phyloP scores from a whole-genome alignment of 2,888 invertebrate genomes.

The Hecatera dysodea region DNA sequence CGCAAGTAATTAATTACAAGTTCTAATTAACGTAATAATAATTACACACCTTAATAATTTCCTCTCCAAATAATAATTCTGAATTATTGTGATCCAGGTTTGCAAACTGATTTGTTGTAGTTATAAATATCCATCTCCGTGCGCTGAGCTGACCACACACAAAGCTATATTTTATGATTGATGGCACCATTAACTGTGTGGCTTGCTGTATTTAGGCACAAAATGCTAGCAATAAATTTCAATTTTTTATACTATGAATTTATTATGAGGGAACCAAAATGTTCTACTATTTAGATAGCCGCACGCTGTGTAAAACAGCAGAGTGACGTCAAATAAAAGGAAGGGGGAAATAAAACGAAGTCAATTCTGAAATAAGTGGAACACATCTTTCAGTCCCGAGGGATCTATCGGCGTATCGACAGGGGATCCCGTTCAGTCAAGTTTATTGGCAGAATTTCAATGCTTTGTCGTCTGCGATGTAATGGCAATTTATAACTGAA shows the following conservation, averaged over 20 bases:
- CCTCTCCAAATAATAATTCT: slow-evolving; percentile 61
- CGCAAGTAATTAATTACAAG: slow-evolving; percentile 53
- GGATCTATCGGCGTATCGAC: slow-evolving; percentile 81
- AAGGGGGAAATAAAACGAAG: slow-evolving; percentile 77
- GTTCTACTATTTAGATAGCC: slow-evolving; percentile 66
- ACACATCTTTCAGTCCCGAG: slow-evolving; percentile 80
- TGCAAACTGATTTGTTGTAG: slow-evolving; percentile 69
- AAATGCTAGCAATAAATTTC: slow-evolving; percentile 71
- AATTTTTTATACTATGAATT: slow-evolving; percentile 65
- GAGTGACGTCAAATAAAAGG: slow-evolving; percentile 68
- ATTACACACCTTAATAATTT: slow-evolving; percentile 64
- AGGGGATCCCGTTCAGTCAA: slow-evolving; percentile 81
- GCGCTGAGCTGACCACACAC: slow-evolving; percentile 69
- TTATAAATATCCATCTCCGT: slow-evolving; percentile 73
- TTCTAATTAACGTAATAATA: slow-evolving; percentile 58
- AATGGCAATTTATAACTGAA: slow-evolving; percentile 79
- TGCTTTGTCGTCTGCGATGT: slow-evolving; percentile 81
- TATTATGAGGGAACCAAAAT: slow-evolving; percentile 47
- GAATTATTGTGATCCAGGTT: slow-evolving; percentile 66
- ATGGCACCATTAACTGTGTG: slow-evolving; percentile 70
- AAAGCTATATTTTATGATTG: slow-evolving; percentile 74
- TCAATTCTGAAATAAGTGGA: slow-evolving; percentile 82
- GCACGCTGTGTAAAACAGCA: slow-evolving; percentile 65
- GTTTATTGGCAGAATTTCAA: slow-evolving; percentile 84
- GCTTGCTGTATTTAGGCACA: slow-evolving; percentile 67